Evolutionary conservation across 1,140 invertebrate genomes (phyloP), one percentile per base, ranked within the genome.

Genomic region (Sinella curviseta): DNA sequence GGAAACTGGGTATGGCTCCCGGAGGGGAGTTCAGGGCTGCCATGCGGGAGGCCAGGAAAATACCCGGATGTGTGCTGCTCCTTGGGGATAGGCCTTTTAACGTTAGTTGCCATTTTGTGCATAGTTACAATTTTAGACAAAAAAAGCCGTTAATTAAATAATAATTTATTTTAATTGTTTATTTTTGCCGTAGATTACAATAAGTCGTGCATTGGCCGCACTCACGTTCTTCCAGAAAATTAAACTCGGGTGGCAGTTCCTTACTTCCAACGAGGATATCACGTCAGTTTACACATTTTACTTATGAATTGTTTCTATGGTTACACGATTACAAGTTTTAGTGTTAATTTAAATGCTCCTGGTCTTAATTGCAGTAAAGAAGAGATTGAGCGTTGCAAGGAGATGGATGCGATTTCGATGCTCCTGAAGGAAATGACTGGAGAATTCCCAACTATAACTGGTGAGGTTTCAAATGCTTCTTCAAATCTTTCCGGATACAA

Each of bases 11-110:
- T 48, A 97, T 99, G 93, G 96, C 96, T n/a, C 97, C 97, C 0
- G 97, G 97, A 36, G 95, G 96, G 8, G 98, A 99, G 89, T 99
- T 99, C 86, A 89, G 97, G 65, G 92, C 92, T 79, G 98, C 97
- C 60, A 94, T 95, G 86, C 89, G 90, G 81, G 96, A 98, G 89
- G 95, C 96, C 86, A 84, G 88, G 17, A 83, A 91, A 82, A 92
- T 93, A 85, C 88, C 97, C 70, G 91, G 93, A 76, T 98, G 96
- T 87, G 88, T 92, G 74, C 87, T 99, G 12, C 93, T 95, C 79
- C 88, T 98, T 79, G 97, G 96, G 17, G 97, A 99, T 88, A 89
- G 97, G 30, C 94, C 96, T 4, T 95, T 83, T 28, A 78, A 77
- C 17, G 82, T 83, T 17, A 65, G 65, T 28, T 17, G 28, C 16